Base-by-base conservation (phyloP, 2,888 invertebrate species). In the Hydrotaea diabolus region DNA sequence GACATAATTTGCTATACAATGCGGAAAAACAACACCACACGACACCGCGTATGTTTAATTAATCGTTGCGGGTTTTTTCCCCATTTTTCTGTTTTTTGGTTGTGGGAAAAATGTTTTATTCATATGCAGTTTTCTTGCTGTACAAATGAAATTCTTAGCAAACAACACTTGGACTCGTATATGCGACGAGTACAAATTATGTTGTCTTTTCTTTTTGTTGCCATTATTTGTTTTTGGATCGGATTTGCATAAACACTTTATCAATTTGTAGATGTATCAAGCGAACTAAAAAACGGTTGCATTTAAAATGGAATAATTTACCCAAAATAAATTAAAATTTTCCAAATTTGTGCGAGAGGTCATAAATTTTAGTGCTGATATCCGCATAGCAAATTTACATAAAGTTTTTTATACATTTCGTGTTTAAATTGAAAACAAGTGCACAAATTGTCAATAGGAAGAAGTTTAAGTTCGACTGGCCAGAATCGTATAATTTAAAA, bases 81-180 rank as follows among this genome's bases (percentile, higher is more conserved):
- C n/a, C n/a, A n/a, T 69, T 23, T 21, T 0, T 15, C 2, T 62
- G 62, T 62, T 31, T 1, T 4, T 26, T 26, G 7, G 5, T n/a
- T 26, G 83, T 83, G 83, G 79, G 79, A 83, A 83, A 73, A 73
- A 73, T 80, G 13, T 62, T 80, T 69, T 72, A 62, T 72, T 72
- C 7, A 55, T 72, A 23, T 39, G 39, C 55, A 21, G 1, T 55
- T 55, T 55, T 26, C 5, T 7, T 59, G 13, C 11, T 21, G 57
- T 57, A 57, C 7, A 5, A 21, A 23, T n/a, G n/a, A 57, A 21
- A 59, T 59, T 59, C 59, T 59, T 59, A 26, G 11, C 59, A 13
- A 49, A n/a, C 9, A 2, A 31, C 31, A 31, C 7, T 31, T 31
- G n/a, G n/a, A n/a, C n/a, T n/a, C n/a, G n/a, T n/a, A n/a, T n/a